phyloP scores from a whole-genome alignment of 2,113 vertebrate genomes.

The Ceyx margarethae region DNA sequence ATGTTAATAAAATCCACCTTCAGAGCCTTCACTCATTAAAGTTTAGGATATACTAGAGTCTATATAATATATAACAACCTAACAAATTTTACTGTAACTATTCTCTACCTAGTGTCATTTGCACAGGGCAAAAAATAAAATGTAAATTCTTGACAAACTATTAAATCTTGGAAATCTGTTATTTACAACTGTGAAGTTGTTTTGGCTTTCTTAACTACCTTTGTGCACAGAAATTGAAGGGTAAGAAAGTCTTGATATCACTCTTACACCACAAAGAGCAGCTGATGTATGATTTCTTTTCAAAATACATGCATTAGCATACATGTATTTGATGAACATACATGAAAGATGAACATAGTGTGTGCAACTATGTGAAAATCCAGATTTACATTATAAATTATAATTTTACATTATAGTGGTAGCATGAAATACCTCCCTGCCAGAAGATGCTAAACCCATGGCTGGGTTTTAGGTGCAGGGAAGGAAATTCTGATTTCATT shows the following conservation, averaged over 20 bases:
- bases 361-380: neutral
- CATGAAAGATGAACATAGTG: neutral
- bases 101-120: neutral
- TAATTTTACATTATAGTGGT: neutral
- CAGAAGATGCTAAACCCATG: neutral
- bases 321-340: neutral
- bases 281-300: neutral
- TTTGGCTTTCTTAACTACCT: neutral
- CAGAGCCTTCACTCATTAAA: neutral
- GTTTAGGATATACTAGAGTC: neutral
- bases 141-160: neutral
- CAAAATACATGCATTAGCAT: neutral
- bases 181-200: neutral
- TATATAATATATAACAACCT: neutral
- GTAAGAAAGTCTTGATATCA: neutral
- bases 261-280: neutral
- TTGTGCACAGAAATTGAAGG: neutral
- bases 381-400: neutral
- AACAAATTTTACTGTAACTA: neutral
- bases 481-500: neutral
- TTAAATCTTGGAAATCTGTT: neutral
- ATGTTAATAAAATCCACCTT: conserved; percentile 37
- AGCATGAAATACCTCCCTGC: neutral
- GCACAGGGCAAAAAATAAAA: neutral
- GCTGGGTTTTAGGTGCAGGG: neutral